phyloP scores from a whole-genome alignment of 2,888 invertebrate genomes.

The Ennomos fuscantarius region DNA sequence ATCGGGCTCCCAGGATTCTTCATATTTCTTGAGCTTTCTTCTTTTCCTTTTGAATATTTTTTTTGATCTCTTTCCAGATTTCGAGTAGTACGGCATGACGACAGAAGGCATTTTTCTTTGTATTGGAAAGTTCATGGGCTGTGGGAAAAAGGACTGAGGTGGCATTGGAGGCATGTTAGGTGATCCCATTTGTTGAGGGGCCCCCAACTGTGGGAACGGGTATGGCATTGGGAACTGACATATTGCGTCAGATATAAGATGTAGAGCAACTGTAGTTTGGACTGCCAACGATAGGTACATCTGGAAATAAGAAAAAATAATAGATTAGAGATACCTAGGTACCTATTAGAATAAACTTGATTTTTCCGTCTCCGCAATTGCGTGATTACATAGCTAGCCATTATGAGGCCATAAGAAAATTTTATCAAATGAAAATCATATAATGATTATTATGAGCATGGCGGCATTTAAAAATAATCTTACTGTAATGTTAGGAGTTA shows the following conservation, averaged over 20 bases:
- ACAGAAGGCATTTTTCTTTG: conserved; percentile 63
- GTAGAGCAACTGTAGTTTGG: conserved; percentile 27
- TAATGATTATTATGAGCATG: no score
- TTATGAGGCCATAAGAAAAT: no score
- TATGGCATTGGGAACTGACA: conserved; percentile 30
- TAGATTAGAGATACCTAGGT: no score
- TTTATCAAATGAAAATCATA: no score
- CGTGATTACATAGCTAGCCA: no score
- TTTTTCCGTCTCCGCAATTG: no score
- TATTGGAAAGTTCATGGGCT: conserved; percentile 48
- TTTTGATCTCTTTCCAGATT: conserved; percentile 39
- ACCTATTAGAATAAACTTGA: no score
- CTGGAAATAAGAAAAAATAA: conserved; percentile 23
- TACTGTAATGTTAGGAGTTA: conserved; percentile 8
- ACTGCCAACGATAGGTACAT: conserved; percentile 26
- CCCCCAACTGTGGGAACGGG: conserved; percentile 30
- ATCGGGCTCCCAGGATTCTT: conserved; percentile 25
- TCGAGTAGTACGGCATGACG: conserved; percentile 69
- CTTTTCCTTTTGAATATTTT: conserved; percentile 35
- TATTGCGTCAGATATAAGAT: conserved; percentile 24
- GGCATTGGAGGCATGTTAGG: conserved; percentile 39
- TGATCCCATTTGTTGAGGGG: conserved; percentile 23
- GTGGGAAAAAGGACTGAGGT: conserved; percentile 40
- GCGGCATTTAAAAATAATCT: neutral
- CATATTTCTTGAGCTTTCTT: conserved; percentile 39